phyloP scores from a whole-genome alignment of 2,888 invertebrate genomes.

The Tromatobia lineatoria region DNA sequence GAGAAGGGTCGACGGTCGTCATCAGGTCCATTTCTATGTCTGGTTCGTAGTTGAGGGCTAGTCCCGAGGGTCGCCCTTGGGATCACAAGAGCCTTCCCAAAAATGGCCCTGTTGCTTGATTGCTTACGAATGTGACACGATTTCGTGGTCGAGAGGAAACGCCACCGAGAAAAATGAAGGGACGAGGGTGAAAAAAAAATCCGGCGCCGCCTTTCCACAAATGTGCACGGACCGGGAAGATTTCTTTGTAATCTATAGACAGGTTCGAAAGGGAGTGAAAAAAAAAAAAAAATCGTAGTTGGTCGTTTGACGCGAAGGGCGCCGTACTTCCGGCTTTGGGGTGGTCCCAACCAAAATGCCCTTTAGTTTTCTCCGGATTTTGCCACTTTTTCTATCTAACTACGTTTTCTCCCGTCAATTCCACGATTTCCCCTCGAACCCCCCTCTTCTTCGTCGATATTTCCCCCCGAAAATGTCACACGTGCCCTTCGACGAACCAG shows the following conservation, averaged over 20 bases:
- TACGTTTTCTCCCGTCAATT: constrained; percentile 6
- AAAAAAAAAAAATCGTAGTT: constrained; percentile 35
- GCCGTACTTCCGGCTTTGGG: constrained; percentile 48
- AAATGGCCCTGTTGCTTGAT: constrained; percentile 75
- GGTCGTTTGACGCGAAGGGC: constrained; percentile 50
- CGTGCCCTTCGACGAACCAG: constrained; percentile 30
- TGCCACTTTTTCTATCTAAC: neutral
- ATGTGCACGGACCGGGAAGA: constrained; percentile 35
- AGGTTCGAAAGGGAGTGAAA: constrained; percentile 55
- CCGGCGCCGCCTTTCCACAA: constrained; percentile 43
- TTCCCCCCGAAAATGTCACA: neutral
- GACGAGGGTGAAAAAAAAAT: constrained; percentile 17
- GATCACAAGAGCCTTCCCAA: constrained; percentile 52
- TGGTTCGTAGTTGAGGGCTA: constrained; percentile 43
- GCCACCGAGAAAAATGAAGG: constrained; percentile 51
- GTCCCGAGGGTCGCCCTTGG: constrained; percentile 11
- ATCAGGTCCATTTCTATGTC: constrained; percentile 31
- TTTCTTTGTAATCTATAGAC: constrained; percentile 54
- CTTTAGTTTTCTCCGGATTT: constrained; percentile 13
- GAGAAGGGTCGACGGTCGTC: constrained; percentile 58
- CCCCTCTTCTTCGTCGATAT: neutral
- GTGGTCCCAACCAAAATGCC: constrained; percentile 33
- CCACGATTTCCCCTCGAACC: constrained; percentile 1
- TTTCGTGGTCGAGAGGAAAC: constrained; percentile 72
- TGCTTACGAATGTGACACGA: constrained; percentile 77